Evolutionary conservation across 2,797 vertebrate species (phyloP).

Genomic region (Denticeps clupeoides): DNA sequence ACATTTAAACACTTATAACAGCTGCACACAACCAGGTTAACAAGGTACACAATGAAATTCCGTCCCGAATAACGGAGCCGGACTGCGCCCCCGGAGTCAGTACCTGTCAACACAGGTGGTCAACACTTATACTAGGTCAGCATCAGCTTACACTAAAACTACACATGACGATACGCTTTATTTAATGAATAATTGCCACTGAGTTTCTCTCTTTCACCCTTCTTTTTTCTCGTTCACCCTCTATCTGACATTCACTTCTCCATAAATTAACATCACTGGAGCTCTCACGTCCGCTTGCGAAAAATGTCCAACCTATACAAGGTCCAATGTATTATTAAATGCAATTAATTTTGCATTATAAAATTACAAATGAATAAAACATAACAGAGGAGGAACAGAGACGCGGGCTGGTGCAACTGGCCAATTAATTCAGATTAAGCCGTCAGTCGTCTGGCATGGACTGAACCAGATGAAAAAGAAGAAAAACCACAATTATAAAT

Average conservation of each 20-base stretch:
- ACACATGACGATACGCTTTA: too few relatives aligned
- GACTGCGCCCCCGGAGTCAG: too few relatives aligned
- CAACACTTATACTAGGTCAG: too few relatives aligned
- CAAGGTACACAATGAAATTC: too few relatives aligned
- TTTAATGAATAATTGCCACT: too few relatives aligned
- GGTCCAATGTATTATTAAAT: slow-evolving; percentile 35
- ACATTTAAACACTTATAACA: too few relatives aligned
- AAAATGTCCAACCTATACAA: slow-evolving; percentile 27
- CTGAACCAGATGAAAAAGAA: slow-evolving; percentile 28
- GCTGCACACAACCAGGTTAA: too few relatives aligned
- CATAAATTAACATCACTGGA: slow-evolving; percentile 22
- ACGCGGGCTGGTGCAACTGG: slow-evolving; percentile 30
- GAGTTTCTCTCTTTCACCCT: slow-evolving; percentile 3
- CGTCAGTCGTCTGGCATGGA: slow-evolving; percentile 28
- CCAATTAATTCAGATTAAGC: slow-evolving; percentile 38
- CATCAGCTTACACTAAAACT: too few relatives aligned
- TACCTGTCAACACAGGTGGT: too few relatives aligned
- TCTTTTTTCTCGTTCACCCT: not conserved
- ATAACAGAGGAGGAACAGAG: slow-evolving; percentile 30
- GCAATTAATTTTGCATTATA: slow-evolving; percentile 39
- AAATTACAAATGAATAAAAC: slow-evolving; percentile 39
- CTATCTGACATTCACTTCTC: slow-evolving; percentile 14
- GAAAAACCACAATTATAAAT: slow-evolving; percentile 17
- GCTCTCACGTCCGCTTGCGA: slow-evolving; percentile 17
- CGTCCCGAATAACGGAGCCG: too few relatives aligned